Evolutionary conservation across 2,797 vertebrate species (phyloP).

Genomic region (Sternarchorhynchus goeldii): DNA sequence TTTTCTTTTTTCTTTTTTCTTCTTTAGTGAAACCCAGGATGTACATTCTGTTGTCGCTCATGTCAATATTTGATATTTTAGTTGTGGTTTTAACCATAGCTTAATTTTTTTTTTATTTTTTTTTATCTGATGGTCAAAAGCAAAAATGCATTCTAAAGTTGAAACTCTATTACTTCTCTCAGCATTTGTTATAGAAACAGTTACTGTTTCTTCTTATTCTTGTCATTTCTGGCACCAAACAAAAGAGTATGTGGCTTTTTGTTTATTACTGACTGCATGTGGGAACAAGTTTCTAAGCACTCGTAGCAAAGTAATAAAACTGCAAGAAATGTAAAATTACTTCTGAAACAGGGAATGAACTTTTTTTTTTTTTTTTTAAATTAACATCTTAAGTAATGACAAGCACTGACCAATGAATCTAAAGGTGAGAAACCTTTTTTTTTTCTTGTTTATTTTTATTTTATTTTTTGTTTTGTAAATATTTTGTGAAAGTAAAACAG

Average conservation of each 20-base stretch:
- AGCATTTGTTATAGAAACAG: conserved; percentile 67
- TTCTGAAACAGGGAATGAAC: conserved; percentile 46
- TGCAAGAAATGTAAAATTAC: conserved; percentile 48
- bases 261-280: conserved; percentile 78
- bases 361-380: not conserved
- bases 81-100: conserved; percentile 18
- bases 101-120: not conserved
- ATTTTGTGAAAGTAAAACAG: conserved; percentile 79
- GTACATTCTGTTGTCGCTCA: conserved; percentile 35
- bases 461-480: conserved; percentile 78
- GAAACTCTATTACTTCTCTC: conserved; percentile 43
- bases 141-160: conserved; percentile 14
- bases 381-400: conserved; percentile 40
- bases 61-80: conserved; percentile 37
- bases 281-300: conserved; percentile 67
- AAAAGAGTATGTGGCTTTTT: conserved; percentile 81
- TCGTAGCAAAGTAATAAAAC: conserved; percentile 56
- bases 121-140: conserved; percentile 23
- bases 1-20: conserved; percentile 46
- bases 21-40: conserved; percentile 50
- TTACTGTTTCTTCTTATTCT: conserved; percentile 79
- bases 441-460: conserved; percentile 56
- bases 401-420: conserved; percentile 54
- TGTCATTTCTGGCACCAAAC: conserved; percentile 79
- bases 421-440: conserved; percentile 43